A percentile compares a stretch with the other conserved stretches of the same genome.
These are phyloP conservation scores for Zootermopsis nevadensis DNA, from an alignment of 2,888 invertebrate species.

Conservation along the genomic window DNA sequence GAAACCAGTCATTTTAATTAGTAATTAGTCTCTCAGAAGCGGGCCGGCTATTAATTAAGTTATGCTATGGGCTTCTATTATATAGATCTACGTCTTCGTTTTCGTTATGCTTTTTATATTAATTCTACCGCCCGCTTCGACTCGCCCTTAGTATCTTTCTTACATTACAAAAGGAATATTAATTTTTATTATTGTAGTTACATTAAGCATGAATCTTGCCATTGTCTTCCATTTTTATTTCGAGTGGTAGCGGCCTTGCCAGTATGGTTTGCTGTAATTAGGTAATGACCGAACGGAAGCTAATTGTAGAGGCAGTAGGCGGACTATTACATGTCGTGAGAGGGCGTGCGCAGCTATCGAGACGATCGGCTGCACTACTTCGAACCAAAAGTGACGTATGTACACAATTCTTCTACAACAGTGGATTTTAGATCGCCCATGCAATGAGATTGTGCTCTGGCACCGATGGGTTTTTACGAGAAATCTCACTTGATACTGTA, in stretches of 20 bases:
- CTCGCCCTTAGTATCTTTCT: background rate
- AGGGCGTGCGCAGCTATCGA: background rate
- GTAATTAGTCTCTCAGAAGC: constrained; percentile 31
- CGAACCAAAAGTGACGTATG: background rate
- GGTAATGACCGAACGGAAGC: constrained; percentile 31
- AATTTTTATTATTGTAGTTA: background rate
- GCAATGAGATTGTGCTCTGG: too few relatives aligned
- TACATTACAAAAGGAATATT: constrained; percentile 18
- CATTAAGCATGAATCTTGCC: background rate
- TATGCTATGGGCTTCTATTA: constrained; percentile 12
- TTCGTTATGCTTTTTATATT: background rate
- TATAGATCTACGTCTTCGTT: background rate
- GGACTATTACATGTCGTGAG: constrained; percentile 26
- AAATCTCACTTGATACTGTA: too few relatives aligned
- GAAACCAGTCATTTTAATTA: constrained; percentile 40
- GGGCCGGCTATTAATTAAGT: constrained; percentile 34
- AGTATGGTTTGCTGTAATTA: constrained; percentile 28
- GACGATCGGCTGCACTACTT: background rate
- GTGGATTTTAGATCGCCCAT: too few relatives aligned
- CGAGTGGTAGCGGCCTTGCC: background rate
- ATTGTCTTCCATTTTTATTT: constrained; percentile 6
- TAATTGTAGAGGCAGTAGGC: constrained; percentile 26
- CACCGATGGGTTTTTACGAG: too few relatives aligned
- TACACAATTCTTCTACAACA: background rate
- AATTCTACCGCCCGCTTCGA: background rate